Evolutionary conservation across 2,797 vertebrate species (phyloP).

Genomic region (Tenualosa ilisha): DNA sequence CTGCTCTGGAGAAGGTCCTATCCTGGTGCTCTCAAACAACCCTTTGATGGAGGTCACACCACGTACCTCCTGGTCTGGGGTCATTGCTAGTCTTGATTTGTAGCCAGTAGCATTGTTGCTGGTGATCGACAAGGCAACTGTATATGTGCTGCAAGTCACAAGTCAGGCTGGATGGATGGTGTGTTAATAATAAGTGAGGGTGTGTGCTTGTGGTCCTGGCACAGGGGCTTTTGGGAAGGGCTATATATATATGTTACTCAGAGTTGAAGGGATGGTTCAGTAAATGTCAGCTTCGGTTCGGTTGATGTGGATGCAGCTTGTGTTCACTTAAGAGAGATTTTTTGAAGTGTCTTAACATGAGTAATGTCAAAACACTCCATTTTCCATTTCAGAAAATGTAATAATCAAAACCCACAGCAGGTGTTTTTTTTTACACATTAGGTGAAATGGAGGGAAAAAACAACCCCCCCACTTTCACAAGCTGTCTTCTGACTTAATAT

Average conservation of each 20-base stretch:
- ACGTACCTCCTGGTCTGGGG: not conserved
- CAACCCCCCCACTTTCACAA: conserved; percentile 55
- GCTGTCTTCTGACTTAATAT: conserved; percentile 69
- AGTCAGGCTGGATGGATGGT: not conserved
- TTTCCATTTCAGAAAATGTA: conserved; percentile 39
- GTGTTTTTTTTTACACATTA: not conserved
- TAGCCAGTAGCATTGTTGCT: not conserved
- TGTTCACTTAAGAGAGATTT: not conserved
- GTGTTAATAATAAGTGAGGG: not conserved
- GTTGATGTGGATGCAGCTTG: not conserved
- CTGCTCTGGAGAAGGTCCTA: conserved; percentile 26
- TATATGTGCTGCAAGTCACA: not conserved
- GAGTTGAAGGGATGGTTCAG: not conserved
- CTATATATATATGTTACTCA: not conserved
- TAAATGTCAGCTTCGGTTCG: not conserved
- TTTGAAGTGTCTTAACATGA: not conserved
- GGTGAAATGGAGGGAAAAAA: not conserved
- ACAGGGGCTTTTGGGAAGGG: not conserved
- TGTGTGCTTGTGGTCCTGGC: not conserved
- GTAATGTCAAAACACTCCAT: conserved; percentile 5
- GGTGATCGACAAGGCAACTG: not conserved
- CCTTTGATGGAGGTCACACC: not conserved
- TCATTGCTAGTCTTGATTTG: not conserved
- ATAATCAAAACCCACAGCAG: conserved; percentile 9
- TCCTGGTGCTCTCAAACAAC: not conserved